Conservation (phyloP, 37 sponge, comb jelly and placozoan species). For the Diacarnus erythraeanus region DNA sequence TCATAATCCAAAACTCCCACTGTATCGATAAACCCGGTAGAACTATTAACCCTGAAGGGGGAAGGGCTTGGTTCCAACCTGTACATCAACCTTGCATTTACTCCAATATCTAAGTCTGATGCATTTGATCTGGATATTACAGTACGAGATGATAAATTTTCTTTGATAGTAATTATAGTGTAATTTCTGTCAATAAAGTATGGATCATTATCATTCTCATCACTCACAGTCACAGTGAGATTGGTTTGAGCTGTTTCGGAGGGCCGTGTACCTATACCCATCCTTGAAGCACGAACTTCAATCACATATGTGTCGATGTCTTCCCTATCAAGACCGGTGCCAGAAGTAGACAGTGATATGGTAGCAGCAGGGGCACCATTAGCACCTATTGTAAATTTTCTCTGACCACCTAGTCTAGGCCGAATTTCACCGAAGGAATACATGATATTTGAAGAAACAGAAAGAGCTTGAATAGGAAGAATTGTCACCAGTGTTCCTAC, state of each 20-base stretch:
- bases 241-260: neutral
- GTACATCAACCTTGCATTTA: conserved; percentile 4
- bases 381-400: neutral
- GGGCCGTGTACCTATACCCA: neutral
- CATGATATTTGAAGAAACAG: conserved; percentile 8
- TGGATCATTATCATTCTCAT: conserved; percentile 32
- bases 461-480: conserved; percentile 9
- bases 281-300: neutral
- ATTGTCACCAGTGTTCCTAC: neutral
- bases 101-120: conserved; percentile 30
- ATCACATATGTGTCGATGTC: neutral
- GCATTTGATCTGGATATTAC: conserved; percentile 4
- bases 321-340: conserved; percentile 20
- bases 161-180: neutral
- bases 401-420: neutral
- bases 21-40: neutral
- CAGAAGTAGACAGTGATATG: neutral
- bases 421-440: neutral
- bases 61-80: neutral
- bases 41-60: conserved; percentile 14
- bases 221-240: conserved; percentile 5
- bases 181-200: neutral
- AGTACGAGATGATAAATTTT: neutral
- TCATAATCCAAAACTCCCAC: conserved; percentile 22
- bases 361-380: neutral